Evolutionary conservation across 2,113 vertebrate genomes (phyloP).

Genomic region (Spea bombifrons): DNA sequence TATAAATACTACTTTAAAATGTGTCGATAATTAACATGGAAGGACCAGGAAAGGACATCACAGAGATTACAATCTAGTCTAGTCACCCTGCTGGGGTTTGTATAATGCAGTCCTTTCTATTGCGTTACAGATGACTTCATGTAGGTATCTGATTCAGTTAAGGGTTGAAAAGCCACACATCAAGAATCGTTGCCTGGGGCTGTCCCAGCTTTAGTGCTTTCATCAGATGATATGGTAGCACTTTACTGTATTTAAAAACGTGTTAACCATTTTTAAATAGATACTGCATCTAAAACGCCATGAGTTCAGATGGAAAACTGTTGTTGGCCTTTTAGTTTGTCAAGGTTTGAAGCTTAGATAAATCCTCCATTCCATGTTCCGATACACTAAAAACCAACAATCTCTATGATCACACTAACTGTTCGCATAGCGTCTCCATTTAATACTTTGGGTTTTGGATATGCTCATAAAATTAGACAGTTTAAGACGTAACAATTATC

Average conservation of each 20-base stretch:
- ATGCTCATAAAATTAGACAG: too few relatives aligned
- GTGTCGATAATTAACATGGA: not conserved
- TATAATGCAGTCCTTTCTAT: constrained; percentile 17
- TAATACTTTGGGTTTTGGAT: too few relatives aligned
- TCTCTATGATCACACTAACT: too few relatives aligned
- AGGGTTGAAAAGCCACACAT: constrained; percentile 16
- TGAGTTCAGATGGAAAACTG: not conserved
- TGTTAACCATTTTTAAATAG: constrained; percentile 18
- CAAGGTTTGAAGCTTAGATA: too few relatives aligned
- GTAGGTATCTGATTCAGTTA: constrained; percentile 31
- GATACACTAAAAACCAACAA: too few relatives aligned
- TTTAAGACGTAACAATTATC: too few relatives aligned
- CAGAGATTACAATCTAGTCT: not conserved
- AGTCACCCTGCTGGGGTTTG: not conserved
- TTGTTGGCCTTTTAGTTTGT: not conserved
- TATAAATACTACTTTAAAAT: not conserved
- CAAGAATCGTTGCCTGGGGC: constrained; percentile 17
- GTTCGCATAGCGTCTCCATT: too few relatives aligned
- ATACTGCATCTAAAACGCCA: not conserved
- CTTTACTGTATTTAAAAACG: constrained; percentile 17
- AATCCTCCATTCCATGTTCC: too few relatives aligned
- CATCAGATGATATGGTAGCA: constrained; percentile 25
- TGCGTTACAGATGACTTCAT: constrained; percentile 31
- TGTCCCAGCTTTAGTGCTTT: not conserved
- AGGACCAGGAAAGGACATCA: not conserved